Evolutionary conservation across 2,797 vertebrate species (phyloP).

Genomic region (Cyclura pinguis): DNA sequence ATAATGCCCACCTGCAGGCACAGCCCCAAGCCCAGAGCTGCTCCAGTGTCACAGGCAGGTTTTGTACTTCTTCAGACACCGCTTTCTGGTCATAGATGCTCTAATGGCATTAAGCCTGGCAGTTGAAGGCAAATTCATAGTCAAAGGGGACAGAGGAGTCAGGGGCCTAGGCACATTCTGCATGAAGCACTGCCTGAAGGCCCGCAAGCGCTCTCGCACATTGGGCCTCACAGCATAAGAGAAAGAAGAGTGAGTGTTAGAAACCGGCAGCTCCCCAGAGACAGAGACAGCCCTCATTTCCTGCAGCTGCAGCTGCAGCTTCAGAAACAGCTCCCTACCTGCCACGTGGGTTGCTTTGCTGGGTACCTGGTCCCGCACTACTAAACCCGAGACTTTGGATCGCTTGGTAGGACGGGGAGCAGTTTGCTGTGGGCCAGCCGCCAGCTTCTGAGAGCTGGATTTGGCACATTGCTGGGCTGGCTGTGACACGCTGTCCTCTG

Average conservation of each 20-base stretch:
- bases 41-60: not conserved
- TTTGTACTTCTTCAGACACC: not conserved
- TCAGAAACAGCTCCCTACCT: constrained; percentile 41
- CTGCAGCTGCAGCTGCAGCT: not conserved
- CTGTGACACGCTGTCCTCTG: not conserved
- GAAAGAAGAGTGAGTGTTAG: not conserved
- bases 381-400: constrained; percentile 38
- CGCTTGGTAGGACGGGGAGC: constrained; percentile 25
- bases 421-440: constrained; percentile 1
- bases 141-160: not conserved
- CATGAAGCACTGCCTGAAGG: not conserved
- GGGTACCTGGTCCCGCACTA: constrained; percentile 24
- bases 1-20: not conserved
- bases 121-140: constrained; percentile 25
- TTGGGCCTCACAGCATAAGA: not conserved
- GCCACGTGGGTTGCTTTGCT: not conserved
- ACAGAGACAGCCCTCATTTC: not conserved
- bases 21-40: not conserved
- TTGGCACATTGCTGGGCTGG: constrained; percentile 26
- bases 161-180: constrained; percentile 14
- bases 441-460: constrained; percentile 14
- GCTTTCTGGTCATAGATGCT: not conserved
- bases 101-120: not conserved
- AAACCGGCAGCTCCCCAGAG: not conserved
- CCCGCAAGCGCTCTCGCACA: rapidly evolving